Percentiles rank a stretch among this genome's conserved stretches.
phyloP scores from a whole-genome alignment of 1,140 invertebrate genomes.

The Bilobella aurantiaca region DNA sequence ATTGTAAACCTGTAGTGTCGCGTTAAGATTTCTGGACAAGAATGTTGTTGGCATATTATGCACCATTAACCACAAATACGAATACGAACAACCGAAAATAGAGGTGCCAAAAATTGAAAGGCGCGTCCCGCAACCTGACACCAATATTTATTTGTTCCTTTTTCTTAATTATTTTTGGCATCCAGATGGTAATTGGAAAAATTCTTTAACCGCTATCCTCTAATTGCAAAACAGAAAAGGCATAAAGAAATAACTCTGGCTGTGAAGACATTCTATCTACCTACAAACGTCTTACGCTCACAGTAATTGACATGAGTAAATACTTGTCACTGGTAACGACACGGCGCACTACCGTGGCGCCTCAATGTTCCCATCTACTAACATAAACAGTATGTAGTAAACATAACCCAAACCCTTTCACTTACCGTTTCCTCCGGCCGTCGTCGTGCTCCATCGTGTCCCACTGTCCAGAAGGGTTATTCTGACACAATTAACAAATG shows the following conservation, averaged over 20 bases:
- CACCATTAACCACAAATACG: too few species aligned
- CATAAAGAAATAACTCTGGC: too few species aligned
- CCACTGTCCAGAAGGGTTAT: background rate
- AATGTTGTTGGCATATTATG: too few species aligned
- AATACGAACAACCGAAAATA: too few species aligned
- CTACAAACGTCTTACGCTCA: too few species aligned
- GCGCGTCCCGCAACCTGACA: background rate
- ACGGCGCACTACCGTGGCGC: too few species aligned
- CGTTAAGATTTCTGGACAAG: too few species aligned
- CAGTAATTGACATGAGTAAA: background rate
- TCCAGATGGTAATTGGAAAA: background rate
- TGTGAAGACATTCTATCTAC: too few species aligned
- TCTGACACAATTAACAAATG: background rate
- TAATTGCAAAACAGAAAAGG: background rate
- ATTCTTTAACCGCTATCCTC: background rate
- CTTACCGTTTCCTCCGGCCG: background rate
- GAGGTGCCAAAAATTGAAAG: background rate
- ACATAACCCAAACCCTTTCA: background rate
- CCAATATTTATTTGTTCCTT: background rate
- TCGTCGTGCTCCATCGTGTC: background rate
- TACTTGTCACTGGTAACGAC: too few species aligned
- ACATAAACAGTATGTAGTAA: background rate
- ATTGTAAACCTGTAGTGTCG: too few species aligned
- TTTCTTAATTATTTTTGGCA: conserved; percentile 2
- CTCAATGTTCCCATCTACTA: too few species aligned